Evolutionary conservation across 1,140 invertebrate species (phyloP), one percentile per base, ranked within the genome.

Genomic region (Diabrotica undecimpunctata): DNA sequence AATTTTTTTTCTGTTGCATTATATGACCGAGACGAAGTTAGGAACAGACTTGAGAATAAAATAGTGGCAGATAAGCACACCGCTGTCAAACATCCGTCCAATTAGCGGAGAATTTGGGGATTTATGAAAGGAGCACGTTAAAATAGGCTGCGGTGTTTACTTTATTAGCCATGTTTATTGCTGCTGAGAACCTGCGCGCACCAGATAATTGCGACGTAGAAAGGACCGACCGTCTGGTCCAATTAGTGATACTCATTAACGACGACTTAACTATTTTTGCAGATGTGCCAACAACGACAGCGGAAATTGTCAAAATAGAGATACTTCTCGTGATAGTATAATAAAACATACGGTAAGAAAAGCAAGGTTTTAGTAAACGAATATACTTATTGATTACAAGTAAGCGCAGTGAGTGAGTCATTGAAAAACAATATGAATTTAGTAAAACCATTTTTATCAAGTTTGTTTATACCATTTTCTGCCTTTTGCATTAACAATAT

Each of bases 81-180:
- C 60, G 62, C 68, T 70, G 68, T 70, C 65, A 67, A 70, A 70
- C 68, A 70, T 70, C 68, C 68, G 64, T 70, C 68, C 68, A 70
- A 70, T 70, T 70, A 70, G 65, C 65, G 41, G 41, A 46, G 62
- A 61, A 65, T 61, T 66, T 66, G 54, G 65, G 59, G 62, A 70
- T 70, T 70, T 70, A 70, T 70, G 66, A 70, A 55, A 63, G 62
- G 64, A 59, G 61, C 61, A 66, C 64, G 63, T 66, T 70, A 70
- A 70, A 66, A 70, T 70, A 70, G 68, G 64, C 41, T 58, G 58
- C 62, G 36, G 65, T 70, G 68, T 70, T 70, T 70, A 59, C 62
- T 62, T 62, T 61, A 61, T 53, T 61, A 61, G 25, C 46, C n/a
- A 51, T 61, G 59, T 61, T 61, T 61, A 51, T 52, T 51, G 12